Conservation (phyloP, 1,140 invertebrate species). For the Drosophila yakuba region DNA sequence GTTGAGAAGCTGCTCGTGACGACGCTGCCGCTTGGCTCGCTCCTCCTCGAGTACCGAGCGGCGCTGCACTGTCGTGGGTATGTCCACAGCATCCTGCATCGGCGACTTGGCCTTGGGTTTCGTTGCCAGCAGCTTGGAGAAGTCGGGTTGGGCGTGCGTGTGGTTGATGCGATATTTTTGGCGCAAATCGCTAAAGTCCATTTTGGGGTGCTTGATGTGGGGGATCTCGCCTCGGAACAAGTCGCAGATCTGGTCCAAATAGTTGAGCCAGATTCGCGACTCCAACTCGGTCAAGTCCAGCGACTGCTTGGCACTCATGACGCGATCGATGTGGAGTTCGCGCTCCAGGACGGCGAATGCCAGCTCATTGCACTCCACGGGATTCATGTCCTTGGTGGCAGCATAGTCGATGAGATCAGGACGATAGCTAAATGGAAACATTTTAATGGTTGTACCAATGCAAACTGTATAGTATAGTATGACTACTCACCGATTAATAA, state of each 20-base stretch:
- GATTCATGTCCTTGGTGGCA: conserved; percentile 88
- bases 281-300: conserved; percentile 89
- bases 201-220: conserved; percentile 91
- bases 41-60: conserved; percentile 81
- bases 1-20: conserved; percentile 70
- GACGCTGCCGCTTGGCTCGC: conserved; percentile 74
- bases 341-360: conserved; percentile 93
- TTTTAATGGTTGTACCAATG: background rate
- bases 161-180: conserved; percentile 79
- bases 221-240: conserved; percentile 93
- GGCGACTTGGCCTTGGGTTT: conserved; percentile 82
- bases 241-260: conserved; percentile 95
- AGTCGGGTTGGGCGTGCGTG: conserved; percentile 74
- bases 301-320: conserved; percentile 94
- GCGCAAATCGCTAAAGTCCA: conserved; percentile 85
- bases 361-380: conserved; percentile 90
- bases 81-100: conserved; percentile 78
- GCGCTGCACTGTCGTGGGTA: conserved; percentile 69
- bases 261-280: conserved; percentile 91
- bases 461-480: background rate
- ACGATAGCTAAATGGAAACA: conserved; percentile 89
- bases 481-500: conserved; percentile 74
- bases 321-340: conserved; percentile 90
- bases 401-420: conserved; percentile 94
- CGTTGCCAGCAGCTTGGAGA: conserved; percentile 78